Evolutionary conservation across 2,113 vertebrate genomes (phyloP).

Genomic region (Platycercus adscitus): DNA sequence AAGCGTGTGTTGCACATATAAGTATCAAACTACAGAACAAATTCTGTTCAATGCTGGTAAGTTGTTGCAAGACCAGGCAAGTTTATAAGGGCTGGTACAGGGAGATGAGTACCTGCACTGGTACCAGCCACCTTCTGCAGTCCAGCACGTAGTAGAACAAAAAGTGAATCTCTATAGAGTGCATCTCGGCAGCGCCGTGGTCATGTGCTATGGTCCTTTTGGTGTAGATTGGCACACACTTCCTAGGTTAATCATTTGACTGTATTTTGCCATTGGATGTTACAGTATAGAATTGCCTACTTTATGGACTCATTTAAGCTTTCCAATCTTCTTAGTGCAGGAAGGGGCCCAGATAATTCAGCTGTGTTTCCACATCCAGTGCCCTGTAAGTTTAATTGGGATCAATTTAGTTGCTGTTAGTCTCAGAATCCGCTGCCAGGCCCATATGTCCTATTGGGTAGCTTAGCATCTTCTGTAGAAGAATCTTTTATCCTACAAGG

Average conservation of each 20-base stretch:
- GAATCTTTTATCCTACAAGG: not conserved
- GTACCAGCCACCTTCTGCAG: not conserved
- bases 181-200: not conserved
- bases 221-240: not conserved
- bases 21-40: not conserved
- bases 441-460: not conserved
- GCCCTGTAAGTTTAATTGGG: not conserved
- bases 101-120: not conserved
- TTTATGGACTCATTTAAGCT: not conserved
- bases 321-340: not conserved
- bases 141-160: not conserved
- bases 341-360: not conserved
- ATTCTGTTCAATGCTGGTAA: not conserved
- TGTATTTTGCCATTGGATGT: not conserved
- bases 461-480: not conserved
- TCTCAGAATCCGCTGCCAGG: not conserved
- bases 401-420: not conserved
- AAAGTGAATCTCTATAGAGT: not conserved
- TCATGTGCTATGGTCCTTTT: not conserved
- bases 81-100: not conserved
- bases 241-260: not conserved
- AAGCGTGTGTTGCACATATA: not conserved
- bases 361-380: not conserved
- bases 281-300: not conserved
- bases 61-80: not conserved